Evolutionary conservation across 1,140 invertebrate genomes (phyloP).

Genomic region (Musca domestica): DNA sequence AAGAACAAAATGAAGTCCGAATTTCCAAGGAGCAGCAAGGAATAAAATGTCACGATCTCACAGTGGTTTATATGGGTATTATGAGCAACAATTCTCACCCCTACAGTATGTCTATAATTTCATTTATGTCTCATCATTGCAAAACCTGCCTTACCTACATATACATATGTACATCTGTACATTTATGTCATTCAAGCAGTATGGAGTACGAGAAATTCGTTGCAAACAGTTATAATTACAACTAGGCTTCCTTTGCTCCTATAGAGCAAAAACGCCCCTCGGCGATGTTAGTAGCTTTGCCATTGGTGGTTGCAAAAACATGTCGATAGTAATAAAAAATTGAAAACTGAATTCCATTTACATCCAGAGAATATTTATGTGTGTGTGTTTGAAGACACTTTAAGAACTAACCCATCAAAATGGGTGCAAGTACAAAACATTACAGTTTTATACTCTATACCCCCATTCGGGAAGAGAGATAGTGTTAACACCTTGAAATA

Average conservation of each 20-base stretch:
- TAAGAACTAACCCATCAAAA: too few relatives aligned
- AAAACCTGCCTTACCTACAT: too few relatives aligned
- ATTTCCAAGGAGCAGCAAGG: conserved; percentile 1
- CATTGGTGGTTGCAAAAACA: conserved; percentile 17
- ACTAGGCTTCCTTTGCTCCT: neutral
- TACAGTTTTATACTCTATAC: too few relatives aligned
- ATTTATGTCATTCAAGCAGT: neutral
- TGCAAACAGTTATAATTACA: conserved; percentile 20
- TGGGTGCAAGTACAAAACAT: too few relatives aligned
- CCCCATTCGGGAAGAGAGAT: too few relatives aligned
- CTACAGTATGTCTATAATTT: neutral
- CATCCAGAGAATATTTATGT: neutral
- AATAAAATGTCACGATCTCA: neutral
- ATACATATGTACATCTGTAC: neutral
- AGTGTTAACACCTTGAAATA: too few relatives aligned
- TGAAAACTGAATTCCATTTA: neutral
- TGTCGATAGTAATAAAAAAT: neutral
- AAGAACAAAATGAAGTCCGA: neutral
- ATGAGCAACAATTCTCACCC: neutral
- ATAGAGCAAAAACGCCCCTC: neutral
- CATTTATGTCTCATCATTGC: too few relatives aligned
- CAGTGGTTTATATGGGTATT: neutral
- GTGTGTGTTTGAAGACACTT: too few relatives aligned
- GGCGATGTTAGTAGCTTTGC: conserved; percentile 1
- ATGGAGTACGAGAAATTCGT: neutral